Evolutionary conservation across 2,888 invertebrate species (phyloP), one percentile per base, ranked within the genome.

Genomic region (Ceraclea dissimilis): DNA sequence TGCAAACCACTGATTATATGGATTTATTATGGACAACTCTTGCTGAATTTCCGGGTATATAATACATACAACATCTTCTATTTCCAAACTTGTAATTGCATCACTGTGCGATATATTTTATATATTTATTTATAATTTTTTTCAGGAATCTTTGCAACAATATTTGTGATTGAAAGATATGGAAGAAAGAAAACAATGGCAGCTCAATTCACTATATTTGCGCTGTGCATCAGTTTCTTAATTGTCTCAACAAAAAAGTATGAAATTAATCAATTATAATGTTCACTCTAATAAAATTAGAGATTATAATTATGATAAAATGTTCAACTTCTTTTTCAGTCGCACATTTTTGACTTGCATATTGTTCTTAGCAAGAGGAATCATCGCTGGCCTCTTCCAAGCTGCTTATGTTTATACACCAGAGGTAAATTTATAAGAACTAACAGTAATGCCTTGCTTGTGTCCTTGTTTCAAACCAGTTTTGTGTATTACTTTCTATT

Each of bases 341-440:
- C 83, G 90, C 22, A 80, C 82, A 5, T 80, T 85, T 64, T 73
- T 94, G 63, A 95, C 93, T 0, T 80, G 90, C 51, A 82, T 93
- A 63, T 74, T 96, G 61, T 95, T 95, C 70, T 69, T 93, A 63
- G 92, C 93, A 0, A 80, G 96, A 63, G 94, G 92, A 2, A 88
- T 95, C 60, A 93, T 95, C 64, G 93, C 94, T 18, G 95, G 95
- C 0, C 85, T 94, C 1, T 96, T 96, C 70, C 94, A 95, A 79
- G 93, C 93, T 0, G 93, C 93, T 0, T 96, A 95, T 67, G 93
- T 95, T 4, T 96, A 96, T 68, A 96, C 95, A 5, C 94, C 95
- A 6, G 95, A 95, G 82, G 76, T 76, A 66, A 66, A 5, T 5
- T 43, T 10, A 26, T 26, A n/a, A n/a, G n/a, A n/a, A n/a, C n/a